Conservation (phyloP, 53 echinoderm and acorn worm genomes). For the Apostichopus leukothele region DNA sequence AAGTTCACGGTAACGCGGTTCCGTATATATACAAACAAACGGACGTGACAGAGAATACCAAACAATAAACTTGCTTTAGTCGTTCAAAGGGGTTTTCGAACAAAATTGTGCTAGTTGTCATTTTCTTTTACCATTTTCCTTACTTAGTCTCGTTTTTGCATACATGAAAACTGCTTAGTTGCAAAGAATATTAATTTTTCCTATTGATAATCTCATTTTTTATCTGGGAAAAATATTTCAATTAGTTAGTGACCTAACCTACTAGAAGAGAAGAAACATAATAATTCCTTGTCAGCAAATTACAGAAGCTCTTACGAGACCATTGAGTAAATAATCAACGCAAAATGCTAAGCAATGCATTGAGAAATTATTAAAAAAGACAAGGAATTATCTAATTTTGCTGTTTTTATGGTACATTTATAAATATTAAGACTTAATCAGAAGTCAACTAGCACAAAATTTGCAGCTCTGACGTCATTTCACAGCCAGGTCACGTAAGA, state of each 20-base stretch:
- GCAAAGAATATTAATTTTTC: background rate
- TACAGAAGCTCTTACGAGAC: background rate
- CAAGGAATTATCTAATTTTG: background rate
- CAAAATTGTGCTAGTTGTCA: constrained; percentile 39
- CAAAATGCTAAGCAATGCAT: background rate
- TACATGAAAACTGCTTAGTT: background rate
- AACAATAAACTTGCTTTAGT: constrained; percentile 42
- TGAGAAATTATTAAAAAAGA: background rate
- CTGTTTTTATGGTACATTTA: background rate
- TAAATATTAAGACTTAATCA: background rate
- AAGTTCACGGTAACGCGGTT: constrained; percentile 1
- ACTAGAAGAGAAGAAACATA: background rate
- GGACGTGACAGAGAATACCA: constrained; percentile 46
- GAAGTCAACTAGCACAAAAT: constrained; percentile 44
- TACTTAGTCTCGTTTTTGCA: background rate
- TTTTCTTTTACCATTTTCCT: constrained; percentile 39
- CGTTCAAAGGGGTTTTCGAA: background rate
- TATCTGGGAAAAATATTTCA: background rate
- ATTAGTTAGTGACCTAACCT: background rate
- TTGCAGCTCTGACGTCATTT: constrained; percentile 42
- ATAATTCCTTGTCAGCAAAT: background rate
- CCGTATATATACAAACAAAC: background rate
- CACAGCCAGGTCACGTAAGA: background rate
- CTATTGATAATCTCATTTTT: background rate
- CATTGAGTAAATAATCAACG: background rate